Evolutionary conservation across 1,140 invertebrate genomes (phyloP), one percentile per base, ranked within the genome.

Genomic region (Apis laboriosa): DNA sequence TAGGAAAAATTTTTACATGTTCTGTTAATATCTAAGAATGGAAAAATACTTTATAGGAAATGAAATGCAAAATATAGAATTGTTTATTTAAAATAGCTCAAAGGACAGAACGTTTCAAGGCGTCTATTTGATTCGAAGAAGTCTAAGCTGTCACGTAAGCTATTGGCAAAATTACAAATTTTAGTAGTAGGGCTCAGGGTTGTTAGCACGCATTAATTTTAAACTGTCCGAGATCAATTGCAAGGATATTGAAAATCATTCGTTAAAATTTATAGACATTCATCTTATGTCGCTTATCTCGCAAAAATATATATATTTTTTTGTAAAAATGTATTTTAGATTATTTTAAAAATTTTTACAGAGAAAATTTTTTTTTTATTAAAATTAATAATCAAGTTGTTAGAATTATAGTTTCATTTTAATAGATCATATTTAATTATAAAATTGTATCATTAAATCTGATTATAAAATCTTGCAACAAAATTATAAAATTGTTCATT

Each of bases 91-190:
- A 74, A 74, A 60, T 74, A 74, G 72, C 72, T 60, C 60, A 74
- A 74, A 74, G 72, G 72, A 74, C 72, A 56, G 72, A 60, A 49
- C 56, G 55, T 58, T 34, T 60, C 56, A 58, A 60, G 72, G 56
- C 28, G 34, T 34, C 49, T 58, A 49, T 74, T 24, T 13, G 56
- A 74, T 74, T 60, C 55, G 56, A 17, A 58, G 34, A 60, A 74
- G 56, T 21, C 21, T 49, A 2, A 56, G 19, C 51, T 74, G 56
- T 74, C 58, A 61, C 58, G 73, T 61, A 61, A 75, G 34, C 73
- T 75, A 75, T 75, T 75, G 73, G 73, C 73, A 75, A 75, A 61
- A 61, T 58, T 61, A 75, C 73, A 75, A 61, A 75, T 61, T 75
- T 60, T 75, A 51, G 58, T 61, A 24, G 60, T 21, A 61, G 43